Percentiles rank a stretch among this genome's conserved stretches.
phyloP scores from a whole-genome alignment of 2,113 vertebrate genomes.

The Channa maculata region DNA sequence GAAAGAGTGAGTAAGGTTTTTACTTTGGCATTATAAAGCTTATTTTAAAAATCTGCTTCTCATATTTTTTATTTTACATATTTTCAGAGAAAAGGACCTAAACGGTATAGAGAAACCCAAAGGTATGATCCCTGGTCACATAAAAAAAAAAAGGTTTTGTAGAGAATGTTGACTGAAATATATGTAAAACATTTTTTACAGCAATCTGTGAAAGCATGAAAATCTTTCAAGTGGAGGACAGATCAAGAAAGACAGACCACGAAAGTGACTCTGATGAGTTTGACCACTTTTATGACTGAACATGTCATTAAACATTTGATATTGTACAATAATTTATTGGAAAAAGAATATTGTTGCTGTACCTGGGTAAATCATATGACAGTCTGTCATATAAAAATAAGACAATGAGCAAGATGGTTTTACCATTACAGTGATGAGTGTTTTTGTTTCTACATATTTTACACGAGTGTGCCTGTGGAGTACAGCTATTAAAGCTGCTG shows the following conservation, averaged over 20 bases:
- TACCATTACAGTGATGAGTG: background rate
- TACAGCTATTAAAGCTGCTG: background rate
- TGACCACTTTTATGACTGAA: conserved; percentile 82
- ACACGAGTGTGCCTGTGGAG: background rate
- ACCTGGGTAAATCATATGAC: background rate
- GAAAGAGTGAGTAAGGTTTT: conserved; percentile 60
- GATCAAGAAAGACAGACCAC: background rate
- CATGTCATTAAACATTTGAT: background rate
- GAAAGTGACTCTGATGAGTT: conserved; percentile 75
- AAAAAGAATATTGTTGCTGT: conserved; percentile 7
- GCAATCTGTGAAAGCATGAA: conserved; percentile 33
- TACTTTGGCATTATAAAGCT: background rate
- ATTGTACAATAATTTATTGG: conserved; percentile 38
- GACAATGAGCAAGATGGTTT: background rate
- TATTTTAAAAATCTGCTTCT: background rate
- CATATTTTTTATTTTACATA: background rate
- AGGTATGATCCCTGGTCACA: conserved; percentile 63
- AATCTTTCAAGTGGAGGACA: conserved; percentile 50
- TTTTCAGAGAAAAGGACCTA: conserved; percentile 49
- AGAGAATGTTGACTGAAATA: background rate
- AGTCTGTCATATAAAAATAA: conserved; percentile 30
- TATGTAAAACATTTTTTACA: conserved; percentile 31
- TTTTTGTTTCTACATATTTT: conserved; percentile 26
- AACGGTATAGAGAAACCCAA: conserved; percentile 41
- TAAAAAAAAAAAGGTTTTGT: background rate